These are phyloP conservation scores for Hyposoter dolosus DNA, from an alignment of 2,888 invertebrate species.

Conservation along the genomic window DNA sequence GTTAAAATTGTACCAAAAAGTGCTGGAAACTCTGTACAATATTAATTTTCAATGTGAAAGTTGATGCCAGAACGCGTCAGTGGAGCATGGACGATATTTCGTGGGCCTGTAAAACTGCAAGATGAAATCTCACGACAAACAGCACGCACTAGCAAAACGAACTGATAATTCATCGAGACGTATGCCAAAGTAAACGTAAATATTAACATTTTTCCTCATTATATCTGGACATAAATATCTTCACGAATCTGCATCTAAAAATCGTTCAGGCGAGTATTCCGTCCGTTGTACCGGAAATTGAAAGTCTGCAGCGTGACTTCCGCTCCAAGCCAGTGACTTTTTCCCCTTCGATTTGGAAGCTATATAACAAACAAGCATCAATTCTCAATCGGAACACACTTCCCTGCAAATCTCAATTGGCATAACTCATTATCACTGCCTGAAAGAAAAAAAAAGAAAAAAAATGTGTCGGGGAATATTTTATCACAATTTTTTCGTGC, in stretches of 20 bases:
- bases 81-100: slow-evolving; percentile 6
- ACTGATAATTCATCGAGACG: slow-evolving; percentile 18
- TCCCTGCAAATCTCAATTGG: neutral
- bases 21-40: too few relatives aligned
- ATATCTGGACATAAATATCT: slow-evolving; percentile 16
- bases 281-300: slow-evolving; percentile 79
- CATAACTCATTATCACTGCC: slow-evolving; percentile 32
- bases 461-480: slow-evolving; percentile 5
- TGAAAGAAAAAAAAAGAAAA: neutral
- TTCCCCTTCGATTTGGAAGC: slow-evolving; percentile 70
- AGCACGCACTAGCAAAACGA: slow-evolving; percentile 28
- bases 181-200: neutral
- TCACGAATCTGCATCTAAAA: neutral
- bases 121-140: slow-evolving; percentile 9
- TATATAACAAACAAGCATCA: slow-evolving; percentile 44
- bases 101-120: neutral
- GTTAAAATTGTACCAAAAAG: too few relatives aligned
- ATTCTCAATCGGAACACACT: slow-evolving; percentile 41
- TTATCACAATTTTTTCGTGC: neutral
- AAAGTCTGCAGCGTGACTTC: slow-evolving; percentile 81
- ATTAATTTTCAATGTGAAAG: too few relatives aligned
- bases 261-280: slow-evolving; percentile 38
- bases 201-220: neutral
- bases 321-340: slow-evolving; percentile 69
- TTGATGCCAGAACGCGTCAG: neutral